Evolutionary conservation across 2,797 vertebrate species (phyloP), one percentile per base, ranked within the genome.

Genomic region (Cichlasoma orientale): DNA sequence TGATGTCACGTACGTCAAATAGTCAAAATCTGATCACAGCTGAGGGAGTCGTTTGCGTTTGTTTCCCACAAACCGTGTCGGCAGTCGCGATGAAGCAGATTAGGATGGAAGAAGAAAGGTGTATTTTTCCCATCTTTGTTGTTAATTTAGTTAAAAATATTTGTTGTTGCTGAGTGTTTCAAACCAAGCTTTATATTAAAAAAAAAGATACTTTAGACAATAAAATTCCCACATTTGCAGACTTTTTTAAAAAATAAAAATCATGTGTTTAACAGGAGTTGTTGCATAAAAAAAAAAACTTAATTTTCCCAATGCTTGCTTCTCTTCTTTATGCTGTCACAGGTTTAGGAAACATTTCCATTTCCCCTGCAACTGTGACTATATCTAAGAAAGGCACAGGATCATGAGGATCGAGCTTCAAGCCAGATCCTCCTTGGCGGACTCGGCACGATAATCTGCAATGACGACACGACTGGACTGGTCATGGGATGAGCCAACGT

Each of bases 401-500:
- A 93, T 89, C 80, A 71, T 19, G 27, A 80, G 90, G 85, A 85
- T 86, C 81, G 86, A 77, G 88, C 87, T 79, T 79, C 79, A 27
- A 95, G 92, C 88, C 89, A 69, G 90, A 93, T 90, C 93, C 92
- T 91, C 82, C 95, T 86, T 95, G 96, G 95, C 92, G 90, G 95
- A 96, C 91, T 90, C 94, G 94, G 96, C 95, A 96, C 86, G 94
- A 88, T 95, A 94, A 95, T 96, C 96, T 96, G 95, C 95, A 96
- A 96, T 94, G 96, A 97, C 94, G 96, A 97, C 96, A 97, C 96
- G 96, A 98, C 95, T 95, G 96, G 96, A 97, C 96, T 96, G 97
- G 97, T 97, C 96, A 95, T 89, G 87, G 90, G 92, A 96, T 95
- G 96, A 97, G 96, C 95, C 96, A 93, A 88, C 92, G 92, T 88